Base-by-base conservation (phyloP, 1,140 invertebrate genomes). In the Oncopodura yosiiana region DNA sequence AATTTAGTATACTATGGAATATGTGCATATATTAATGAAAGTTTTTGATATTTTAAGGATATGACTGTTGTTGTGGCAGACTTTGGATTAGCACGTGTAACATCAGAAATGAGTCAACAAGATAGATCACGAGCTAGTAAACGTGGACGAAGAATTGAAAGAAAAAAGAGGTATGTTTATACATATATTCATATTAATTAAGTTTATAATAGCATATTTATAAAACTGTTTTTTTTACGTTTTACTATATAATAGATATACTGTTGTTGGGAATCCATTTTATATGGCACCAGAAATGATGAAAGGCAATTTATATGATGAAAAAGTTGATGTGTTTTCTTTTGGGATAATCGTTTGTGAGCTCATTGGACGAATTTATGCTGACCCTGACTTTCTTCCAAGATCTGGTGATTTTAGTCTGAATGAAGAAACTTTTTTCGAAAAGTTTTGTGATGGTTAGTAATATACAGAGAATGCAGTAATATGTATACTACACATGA, bases 241-340 rank as follows among this genome's bases (percentile, higher is more conserved):
- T 58, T 38, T 29, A 74, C 41, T 68, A 67, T 34, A 45, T 18
- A 26, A 14, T 51, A 58, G 56, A 39, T 62, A 58, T 62, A 84
- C 81, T 39, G 84, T 92, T 19, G 88, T 95, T 0, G 92, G 92
- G 0, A 94, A 93, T 74, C 92, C 91, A 5, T 95, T 94, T 69
- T 96, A 90, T 91, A 97, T 96, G 91, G 92, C 93, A 0, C 94
- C 94, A 4, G 94, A 97, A 72, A 94, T 94, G 84, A 90, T 97
- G 81, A 89, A 87, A 69, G 92, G 90, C 23, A 84, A 91, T 60
- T 87, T 88, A 63, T 97, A 97, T 69, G 88, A 96, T 70, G 91
- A 96, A 69, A 92, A 94, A 73, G 91, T 95, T 14, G 94, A 97
- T 70, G 83, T 97, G 51, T 97, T 96, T 70, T 95, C 92, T 26